Base-by-base conservation (phyloP, 2,888 invertebrate species). In the Anodontia alba region DNA sequence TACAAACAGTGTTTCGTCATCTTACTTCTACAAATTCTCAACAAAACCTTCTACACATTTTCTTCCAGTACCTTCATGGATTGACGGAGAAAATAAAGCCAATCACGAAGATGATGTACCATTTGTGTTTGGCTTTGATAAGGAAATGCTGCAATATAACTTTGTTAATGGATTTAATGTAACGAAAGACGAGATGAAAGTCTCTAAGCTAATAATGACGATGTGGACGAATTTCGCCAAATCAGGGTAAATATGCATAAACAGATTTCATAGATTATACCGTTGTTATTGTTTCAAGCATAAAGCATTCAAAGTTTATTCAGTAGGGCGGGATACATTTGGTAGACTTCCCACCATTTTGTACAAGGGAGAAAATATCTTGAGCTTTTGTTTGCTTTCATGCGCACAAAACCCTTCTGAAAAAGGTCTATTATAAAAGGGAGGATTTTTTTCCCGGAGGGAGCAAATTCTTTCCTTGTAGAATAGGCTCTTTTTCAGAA, bases 181-280 rank as follows among this genome's bases (percentile, higher is more conserved):
- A 97, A 95, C 96, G 17, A 96, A 96, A 0, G 97, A 97, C 90
- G 98, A 98, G 94, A 96, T 96, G 43, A 96, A 97, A 89, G 96
- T 98, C 87, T 97, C 97, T 92, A 96, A 96, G 93, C 95, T 97
- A 84, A 96, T 98, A 94, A 98, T 98, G 98, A 96, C 96, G 93
- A 98, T 98, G 95, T 98, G 98, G 98, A 97, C 98, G 0, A 98
- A 98, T 94, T 98, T 98, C 94, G 98, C 98, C 62, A 97, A 97
- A 95, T 97, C 97, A 86, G 98, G 99, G 78, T 78, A 74, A 57
- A 10, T 46, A 43, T 49, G n/a, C n/a, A n/a, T n/a, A n/a, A n/a
- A n/a, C n/a, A n/a, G n/a, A n/a, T n/a, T n/a, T n/a, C n/a, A n/a
- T n/a, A n/a, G n/a, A n/a, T n/a, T n/a, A n/a, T n/a, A n/a, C n/a